These are phyloP conservation scores for Drosophila bocqueti DNA, from an alignment of 1,140 invertebrate genomes.

Conservation along the genomic window DNA sequence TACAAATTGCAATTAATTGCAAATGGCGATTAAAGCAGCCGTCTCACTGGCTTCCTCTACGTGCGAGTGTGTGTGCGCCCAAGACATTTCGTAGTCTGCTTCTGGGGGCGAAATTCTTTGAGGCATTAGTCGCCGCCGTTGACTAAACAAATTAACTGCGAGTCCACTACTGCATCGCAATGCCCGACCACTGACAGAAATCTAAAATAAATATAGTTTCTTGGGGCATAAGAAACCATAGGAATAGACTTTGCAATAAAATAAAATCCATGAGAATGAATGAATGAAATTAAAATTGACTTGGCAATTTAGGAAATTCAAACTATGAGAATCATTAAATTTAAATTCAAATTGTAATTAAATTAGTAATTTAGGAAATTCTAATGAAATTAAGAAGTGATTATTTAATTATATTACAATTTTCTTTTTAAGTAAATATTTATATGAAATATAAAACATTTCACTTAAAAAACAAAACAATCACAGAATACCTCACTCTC, in stretches of 20 bases:
- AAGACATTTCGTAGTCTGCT: slow-evolving; percentile 46
- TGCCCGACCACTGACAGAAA: slow-evolving; percentile 16
- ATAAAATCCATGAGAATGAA: no score
- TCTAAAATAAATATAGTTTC: neutral
- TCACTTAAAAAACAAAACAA: no score
- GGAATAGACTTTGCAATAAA: no score
- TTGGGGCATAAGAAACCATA: neutral
- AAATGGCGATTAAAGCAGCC: slow-evolving; percentile 76
- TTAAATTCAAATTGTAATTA: no score
- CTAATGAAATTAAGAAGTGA: no score
- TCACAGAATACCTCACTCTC: neutral
- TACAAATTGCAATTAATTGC: slow-evolving; percentile 85
- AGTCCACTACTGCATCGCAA: slow-evolving; percentile 27
- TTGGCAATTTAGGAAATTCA: no score
- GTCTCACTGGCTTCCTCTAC: slow-evolving; percentile 44
- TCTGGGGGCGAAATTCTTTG: slow-evolving; percentile 63
- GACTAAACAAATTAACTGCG: slow-evolving; percentile 41
- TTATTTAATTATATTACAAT: no score
- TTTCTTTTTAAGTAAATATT: no score
- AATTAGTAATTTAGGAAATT: no score
- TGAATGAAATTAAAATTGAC: no score
- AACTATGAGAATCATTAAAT: no score
- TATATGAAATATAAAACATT: no score
- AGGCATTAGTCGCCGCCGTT: slow-evolving; percentile 56
- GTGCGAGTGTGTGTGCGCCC: slow-evolving; percentile 21